Base-by-base conservation (phyloP, 2,888 invertebrate species). In the Serrognathus titanus region DNA sequence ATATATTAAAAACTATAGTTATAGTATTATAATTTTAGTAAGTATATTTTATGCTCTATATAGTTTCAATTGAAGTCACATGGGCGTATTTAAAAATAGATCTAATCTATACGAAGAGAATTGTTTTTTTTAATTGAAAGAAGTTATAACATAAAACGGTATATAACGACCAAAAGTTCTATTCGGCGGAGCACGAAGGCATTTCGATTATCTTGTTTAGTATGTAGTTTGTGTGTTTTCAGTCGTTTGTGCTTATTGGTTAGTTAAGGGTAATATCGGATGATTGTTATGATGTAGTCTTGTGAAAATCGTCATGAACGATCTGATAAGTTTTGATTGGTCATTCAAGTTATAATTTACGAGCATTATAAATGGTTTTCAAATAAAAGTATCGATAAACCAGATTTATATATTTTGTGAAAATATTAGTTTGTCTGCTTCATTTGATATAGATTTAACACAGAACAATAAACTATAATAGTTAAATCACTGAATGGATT, bases 301-400 rank as follows among this genome's bases (percentile, higher is more conserved):
- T 62, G 63, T 66, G 64, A 58, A 49, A 64, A 60, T 60, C 62
- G 59, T 64, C 63, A 55, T 59, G 54, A 57, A 51, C 58, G 62
- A 64, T 63, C 61, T 63, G 63, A 57, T 53, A 59, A 56, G 54
- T 41, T 63, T 63, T 60, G 58, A 62, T 31, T 38, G 48, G 57
- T 49, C 49, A 60, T 56, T 53, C 35, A 63, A 61, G 61, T 61
- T 63, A 61, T 64, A 63, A 63, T 63, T 63, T 63, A 63, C 60
- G 48, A 61, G 59, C 52, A 58, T 61, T 62, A 63, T 66, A 60
- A 62, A 64, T 64, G 64, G 66, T 65, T 66, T 66, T 65, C 57
- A 60, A 66, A 66, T 63, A 62, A 65, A 64, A 62, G 50, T 31
- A 31, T 31, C 24, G 24, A 31, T 31, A 31, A 31, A 31, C 24